Evolutionary conservation across 2,797 vertebrate genomes (phyloP), one percentile per base, ranked within the genome.

Genomic region (Rhinophrynus dorsalis): DNA sequence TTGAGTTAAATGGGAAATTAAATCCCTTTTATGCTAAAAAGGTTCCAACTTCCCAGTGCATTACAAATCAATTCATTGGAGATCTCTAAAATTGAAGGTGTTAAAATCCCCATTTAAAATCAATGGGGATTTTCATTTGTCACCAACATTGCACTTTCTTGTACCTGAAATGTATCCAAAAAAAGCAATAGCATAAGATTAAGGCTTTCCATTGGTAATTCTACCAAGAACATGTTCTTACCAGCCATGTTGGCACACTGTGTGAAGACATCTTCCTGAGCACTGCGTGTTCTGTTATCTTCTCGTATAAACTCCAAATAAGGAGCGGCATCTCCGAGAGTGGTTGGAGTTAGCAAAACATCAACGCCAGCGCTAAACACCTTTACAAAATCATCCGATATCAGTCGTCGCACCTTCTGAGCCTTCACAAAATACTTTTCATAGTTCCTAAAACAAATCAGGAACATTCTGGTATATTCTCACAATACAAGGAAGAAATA

Each of bases 211-310:
- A n/a, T n/a, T n/a, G n/a, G n/a, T n/a, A n/a, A n/a, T n/a, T n/a
- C n/a, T n/a, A 30, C 9, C 4, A 9, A 4, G 29, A 30, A 30
- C 9, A 4, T 30, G 29, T 66, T 2, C 80, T 75, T 73, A 98
- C 97, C 97, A 85, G 97, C 95, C 84, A 98, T 88, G 82, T 99
- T 99, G 71, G 84, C 94, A 20, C 95, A 90, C 77, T 97, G 95
- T 0, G 97, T 98, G 32, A 99, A 93, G 74, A 99, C 68, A 42
- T 99, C 97, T 56, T 93, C 94, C 81, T 99, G 94, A 0, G 86
- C 29, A 0, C 95, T 96, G 81, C 97, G 94, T 0, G 96, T 97
- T 74, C 89, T 90, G 82, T 99, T 99, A 88, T 99, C 96, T 78
- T 98, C 94, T 77, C 89, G 87, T 75, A 85, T 90, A 79, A 99